Conservation (phyloP, 2,113 vertebrate species). For the Nibea coibor region DNA sequence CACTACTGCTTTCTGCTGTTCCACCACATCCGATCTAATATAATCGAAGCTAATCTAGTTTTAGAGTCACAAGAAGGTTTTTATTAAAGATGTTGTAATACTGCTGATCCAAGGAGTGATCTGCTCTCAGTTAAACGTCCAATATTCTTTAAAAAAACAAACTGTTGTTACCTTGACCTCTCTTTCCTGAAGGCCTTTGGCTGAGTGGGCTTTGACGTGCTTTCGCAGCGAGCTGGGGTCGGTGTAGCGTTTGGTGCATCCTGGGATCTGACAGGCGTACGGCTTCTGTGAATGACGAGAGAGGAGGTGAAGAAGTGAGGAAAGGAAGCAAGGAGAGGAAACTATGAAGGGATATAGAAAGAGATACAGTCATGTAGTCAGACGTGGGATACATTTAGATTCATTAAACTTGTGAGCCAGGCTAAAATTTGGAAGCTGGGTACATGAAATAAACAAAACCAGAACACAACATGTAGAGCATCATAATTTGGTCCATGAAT, state of each 20-base stretch:
- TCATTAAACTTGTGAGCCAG: too few species aligned
- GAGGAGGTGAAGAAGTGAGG: not conserved
- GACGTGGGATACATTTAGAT: too few species aligned
- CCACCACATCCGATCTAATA: conserved; percentile 6
- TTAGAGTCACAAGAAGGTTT: conserved; percentile 7
- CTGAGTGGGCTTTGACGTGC: conserved; percentile 80
- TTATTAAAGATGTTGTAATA: conserved; percentile 2
- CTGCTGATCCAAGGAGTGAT: not conserved
- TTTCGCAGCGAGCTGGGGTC: conserved; percentile 83
- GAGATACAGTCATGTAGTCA: too few species aligned
- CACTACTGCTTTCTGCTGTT: not conserved
- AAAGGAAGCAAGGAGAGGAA: not conserved
- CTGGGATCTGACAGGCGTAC: conserved; percentile 82
- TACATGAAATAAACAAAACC: too few species aligned
- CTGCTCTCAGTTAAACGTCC: not conserved
- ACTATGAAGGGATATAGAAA: too few species aligned
- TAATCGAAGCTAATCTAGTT: not conserved
- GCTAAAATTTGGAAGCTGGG: too few species aligned
- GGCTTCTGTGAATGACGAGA: conserved; percentile 72
- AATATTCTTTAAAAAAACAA: not conserved
- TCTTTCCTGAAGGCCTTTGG: conserved; percentile 71
- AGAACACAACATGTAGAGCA: too few species aligned
- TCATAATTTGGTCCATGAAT: too few species aligned
- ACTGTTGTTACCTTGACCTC: conserved; percentile 70
- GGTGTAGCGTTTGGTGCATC: conserved; percentile 83